phyloP scores from a whole-genome alignment of 1,140 invertebrate species.

The Drosophila grimshawi region DNA sequence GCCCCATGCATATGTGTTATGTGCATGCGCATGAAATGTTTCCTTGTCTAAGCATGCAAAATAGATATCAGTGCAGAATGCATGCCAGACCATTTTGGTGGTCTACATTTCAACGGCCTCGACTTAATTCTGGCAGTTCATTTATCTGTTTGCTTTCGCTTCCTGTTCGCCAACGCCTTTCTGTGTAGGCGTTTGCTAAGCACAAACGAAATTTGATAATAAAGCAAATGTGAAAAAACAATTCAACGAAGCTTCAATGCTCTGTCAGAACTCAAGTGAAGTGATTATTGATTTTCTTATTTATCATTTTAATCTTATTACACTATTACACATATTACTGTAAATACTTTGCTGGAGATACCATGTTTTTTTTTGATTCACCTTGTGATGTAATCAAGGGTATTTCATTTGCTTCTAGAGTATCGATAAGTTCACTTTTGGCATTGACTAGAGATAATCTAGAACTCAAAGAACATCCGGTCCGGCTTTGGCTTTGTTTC shows the following conservation, averaged over 20 bases:
- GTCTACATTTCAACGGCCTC: constrained; percentile 29
- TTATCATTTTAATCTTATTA: too few species aligned
- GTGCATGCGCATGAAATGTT: not conserved
- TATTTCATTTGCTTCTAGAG: not conserved
- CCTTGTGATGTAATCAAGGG: not conserved
- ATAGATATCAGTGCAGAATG: constrained; percentile 23
- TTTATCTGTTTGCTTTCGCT: not conserved
- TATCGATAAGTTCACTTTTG: too few species aligned
- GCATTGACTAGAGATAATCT: constrained; percentile 3
- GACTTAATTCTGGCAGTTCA: constrained; percentile 3
- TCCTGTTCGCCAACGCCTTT: constrained; percentile 15
- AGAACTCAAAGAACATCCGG: constrained; percentile 34
- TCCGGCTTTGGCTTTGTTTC: not conserved
- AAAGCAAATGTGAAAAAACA: not conserved
- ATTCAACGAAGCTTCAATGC: not conserved
- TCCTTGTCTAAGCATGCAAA: constrained; percentile 7
- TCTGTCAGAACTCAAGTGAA: not conserved
- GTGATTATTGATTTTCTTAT: not conserved
- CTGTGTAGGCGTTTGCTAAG: constrained; percentile 2
- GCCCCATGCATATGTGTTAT: constrained; percentile 26
- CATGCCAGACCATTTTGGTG: constrained; percentile 16
- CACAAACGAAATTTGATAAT: constrained; percentile 5
- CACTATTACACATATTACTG: too few species aligned
- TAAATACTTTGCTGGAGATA: too few species aligned
- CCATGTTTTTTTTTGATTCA: too few species aligned